Evolutionary conservation across 2,113 vertebrate genomes (phyloP), one percentile per base, ranked within the genome.

Genomic region (Helogale parvula): DNA sequence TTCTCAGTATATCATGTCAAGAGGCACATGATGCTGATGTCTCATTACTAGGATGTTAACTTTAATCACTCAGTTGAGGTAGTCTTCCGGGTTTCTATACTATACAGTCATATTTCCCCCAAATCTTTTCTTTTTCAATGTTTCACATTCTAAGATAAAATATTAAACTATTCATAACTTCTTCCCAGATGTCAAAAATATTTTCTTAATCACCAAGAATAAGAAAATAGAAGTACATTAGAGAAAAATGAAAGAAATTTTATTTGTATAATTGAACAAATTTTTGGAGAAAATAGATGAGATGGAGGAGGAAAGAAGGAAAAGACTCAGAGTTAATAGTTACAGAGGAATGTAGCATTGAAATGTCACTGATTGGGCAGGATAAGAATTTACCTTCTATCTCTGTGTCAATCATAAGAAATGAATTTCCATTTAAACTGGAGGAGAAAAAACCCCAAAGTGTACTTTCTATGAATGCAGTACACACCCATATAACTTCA

Each of bases 81-180:
- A 10, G 31, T 79, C 52, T 83, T 19, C 4, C 86, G 71, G 27
- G 13, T 88, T 77, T 84, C 47, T 91, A 25, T 3, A 72, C 47
- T 65, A 9, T 57, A 93, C 72, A 60, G 13, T 19, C 68, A 35
- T 82, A n/a, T 94, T 94, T 90, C 29, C 0, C 77, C 31, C 16
- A 71, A 82, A 66, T 2, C 35, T 41, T 21, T 82, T 96, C 66
- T 21, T 91, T 95, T 88, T 45, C 52, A 96, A 38, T 54, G 14
- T 84, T 95, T 88, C 60, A 85, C n/a, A 80, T 66, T 60, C 15
- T 66, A 94, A 88, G 35, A 83, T 69, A 74, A 88, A 94, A 86
- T 66, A 54, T 52, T n/a, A 84, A 94, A n/a, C 13, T 93, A 68
- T 23, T 93, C 21, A 2, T 92, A 72, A 79, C 21, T 92, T 86